These are phyloP conservation scores for Etheostoma cragini DNA, from an alignment of 2,113 vertebrate genomes.

Conservation along the genomic window DNA sequence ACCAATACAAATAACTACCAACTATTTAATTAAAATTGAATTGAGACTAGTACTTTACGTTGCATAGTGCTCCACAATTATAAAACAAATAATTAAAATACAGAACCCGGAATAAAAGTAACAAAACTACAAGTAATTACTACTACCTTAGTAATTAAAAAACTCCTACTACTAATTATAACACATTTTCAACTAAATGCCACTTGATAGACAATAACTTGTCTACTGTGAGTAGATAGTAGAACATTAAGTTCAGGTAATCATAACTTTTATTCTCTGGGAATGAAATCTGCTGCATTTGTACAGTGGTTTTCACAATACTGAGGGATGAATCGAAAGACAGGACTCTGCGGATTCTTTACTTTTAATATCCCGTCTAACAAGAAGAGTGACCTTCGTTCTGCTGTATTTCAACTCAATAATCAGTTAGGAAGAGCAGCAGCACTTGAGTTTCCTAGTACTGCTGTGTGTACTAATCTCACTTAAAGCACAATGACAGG, in stretches of 20 bases:
- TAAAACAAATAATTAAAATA: background rate
- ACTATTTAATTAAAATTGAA: too few relatives aligned
- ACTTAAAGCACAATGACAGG: background rate
- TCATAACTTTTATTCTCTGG: background rate
- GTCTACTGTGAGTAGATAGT: background rate
- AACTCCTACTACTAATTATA: background rate
- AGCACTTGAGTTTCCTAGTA: background rate
- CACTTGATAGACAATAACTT: background rate
- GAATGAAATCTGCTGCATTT: background rate
- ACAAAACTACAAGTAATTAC: background rate
- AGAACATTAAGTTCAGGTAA: background rate
- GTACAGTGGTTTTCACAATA: background rate
- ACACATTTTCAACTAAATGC: background rate
- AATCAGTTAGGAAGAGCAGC: background rate
- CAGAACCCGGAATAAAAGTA: background rate
- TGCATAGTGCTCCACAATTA: background rate
- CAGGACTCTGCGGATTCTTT: background rate
- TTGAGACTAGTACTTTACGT: background rate
- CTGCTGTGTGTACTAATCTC: background rate
- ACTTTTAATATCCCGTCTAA: background rate
- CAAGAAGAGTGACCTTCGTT: constrained; percentile 37
- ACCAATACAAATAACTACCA: background rate
- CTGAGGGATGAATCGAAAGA: background rate
- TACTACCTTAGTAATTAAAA: background rate
- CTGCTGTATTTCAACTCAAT: background rate